Conservation (phyloP, 1,140 invertebrate genomes). For the Marisa cornuarietis region DNA sequence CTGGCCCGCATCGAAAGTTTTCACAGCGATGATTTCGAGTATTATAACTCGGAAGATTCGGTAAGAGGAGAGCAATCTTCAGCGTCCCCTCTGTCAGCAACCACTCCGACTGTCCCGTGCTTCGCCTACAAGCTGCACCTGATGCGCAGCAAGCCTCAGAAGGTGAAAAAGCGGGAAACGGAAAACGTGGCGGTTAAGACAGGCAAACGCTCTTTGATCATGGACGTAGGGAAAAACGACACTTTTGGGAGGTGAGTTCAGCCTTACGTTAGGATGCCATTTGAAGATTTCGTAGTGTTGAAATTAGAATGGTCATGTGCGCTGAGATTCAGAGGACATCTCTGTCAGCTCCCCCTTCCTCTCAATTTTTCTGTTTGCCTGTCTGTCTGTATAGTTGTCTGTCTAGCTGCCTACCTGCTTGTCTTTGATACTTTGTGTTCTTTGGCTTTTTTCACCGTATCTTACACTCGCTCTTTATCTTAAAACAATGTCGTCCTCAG, state of each 20-base stretch:
- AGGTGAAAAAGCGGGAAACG: slow-evolving; percentile 46
- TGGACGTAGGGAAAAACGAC: slow-evolving; percentile 30
- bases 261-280: too few species aligned
- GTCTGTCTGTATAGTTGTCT: background rate
- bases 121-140: slow-evolving; percentile 57
- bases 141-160: slow-evolving; percentile 48
- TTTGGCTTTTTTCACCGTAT: background rate
- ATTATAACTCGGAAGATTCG: slow-evolving; percentile 40
- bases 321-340: background rate
- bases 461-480: too few species aligned
- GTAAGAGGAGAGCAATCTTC: slow-evolving; percentile 42
- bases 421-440: background rate
- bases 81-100: slow-evolving; percentile 47
- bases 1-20: slow-evolving; percentile 62
- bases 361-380: background rate
- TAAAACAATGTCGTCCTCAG: too few species aligned
- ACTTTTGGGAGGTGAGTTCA: slow-evolving; percentile 21
- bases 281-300: too few species aligned
- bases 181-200: slow-evolving; percentile 26
- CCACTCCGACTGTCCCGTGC: slow-evolving; percentile 58
- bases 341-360: background rate
- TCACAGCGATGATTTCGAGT: slow-evolving; percentile 62
- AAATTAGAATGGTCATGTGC: background rate
- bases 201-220: slow-evolving; percentile 7
- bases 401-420: too few species aligned